These are phyloP conservation scores for Caenorhabditis drosophilae DNA, from an alignment of 2,888 invertebrate species.

Conservation along the genomic window DNA sequence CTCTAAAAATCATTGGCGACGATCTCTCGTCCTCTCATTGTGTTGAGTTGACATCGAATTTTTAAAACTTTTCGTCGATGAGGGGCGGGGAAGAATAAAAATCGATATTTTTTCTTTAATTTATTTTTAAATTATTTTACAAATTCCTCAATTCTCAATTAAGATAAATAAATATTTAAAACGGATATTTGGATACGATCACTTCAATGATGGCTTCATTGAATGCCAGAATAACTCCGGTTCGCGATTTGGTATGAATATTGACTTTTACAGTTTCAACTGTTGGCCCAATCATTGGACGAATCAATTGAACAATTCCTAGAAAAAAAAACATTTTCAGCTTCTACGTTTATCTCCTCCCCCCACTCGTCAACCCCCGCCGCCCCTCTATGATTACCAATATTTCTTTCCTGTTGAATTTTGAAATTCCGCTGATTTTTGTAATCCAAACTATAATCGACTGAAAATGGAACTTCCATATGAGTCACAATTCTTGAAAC, in stretches of 20 bases:
- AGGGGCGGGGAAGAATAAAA: too few species aligned
- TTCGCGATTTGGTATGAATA: slow-evolving; percentile 70
- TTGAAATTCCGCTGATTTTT: slow-evolving; percentile 69
- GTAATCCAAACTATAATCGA: slow-evolving; percentile 69
- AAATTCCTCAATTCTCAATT: too few species aligned
- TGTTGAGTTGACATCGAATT: too few species aligned
- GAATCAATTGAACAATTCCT: slow-evolving; percentile 59
- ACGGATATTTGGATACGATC: slow-evolving; percentile 67
- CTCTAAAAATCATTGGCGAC: too few species aligned
- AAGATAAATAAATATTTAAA: slow-evolving; percentile 49
- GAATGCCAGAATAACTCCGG: slow-evolving; percentile 68
- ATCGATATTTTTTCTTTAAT: too few species aligned
- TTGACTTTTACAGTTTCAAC: slow-evolving; percentile 58
- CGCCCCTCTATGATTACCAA: too few species aligned
- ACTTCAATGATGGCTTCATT: slow-evolving; percentile 70
- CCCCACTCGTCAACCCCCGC: too few species aligned
- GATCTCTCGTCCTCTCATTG: too few species aligned
- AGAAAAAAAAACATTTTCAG: slow-evolving; percentile 13
- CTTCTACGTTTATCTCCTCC: neutral
- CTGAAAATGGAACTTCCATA: slow-evolving; percentile 64
- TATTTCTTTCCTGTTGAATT: slow-evolving; percentile 68
- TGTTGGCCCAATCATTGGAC: slow-evolving; percentile 52
- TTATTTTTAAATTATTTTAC: too few species aligned
- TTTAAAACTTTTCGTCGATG: too few species aligned
- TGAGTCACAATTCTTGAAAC: slow-evolving; percentile 60